Evolutionary conservation across 2,797 vertebrate species (phyloP).

Genomic region (Enoplosus armatus): DNA sequence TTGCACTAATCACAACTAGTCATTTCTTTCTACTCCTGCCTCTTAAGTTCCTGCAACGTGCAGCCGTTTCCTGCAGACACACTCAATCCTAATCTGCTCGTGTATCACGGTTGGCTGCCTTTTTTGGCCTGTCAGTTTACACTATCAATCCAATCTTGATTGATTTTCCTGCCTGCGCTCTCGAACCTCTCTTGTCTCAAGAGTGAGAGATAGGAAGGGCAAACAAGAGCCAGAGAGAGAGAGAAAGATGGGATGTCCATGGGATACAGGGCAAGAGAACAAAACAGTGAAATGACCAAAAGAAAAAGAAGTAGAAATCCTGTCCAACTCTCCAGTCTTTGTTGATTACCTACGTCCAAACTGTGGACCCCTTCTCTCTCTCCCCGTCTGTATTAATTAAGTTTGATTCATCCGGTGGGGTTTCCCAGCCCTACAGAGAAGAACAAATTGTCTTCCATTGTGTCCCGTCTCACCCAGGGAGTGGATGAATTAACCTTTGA

Average conservation of each 20-base stretch:
- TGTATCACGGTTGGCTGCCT: conserved; percentile 70
- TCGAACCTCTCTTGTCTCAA: conserved; percentile 62
- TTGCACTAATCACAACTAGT: conserved; percentile 2
- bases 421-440: conserved; percentile 49
- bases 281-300: conserved; percentile 13
- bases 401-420: conserved; percentile 46
- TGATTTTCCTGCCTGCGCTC: conserved; percentile 71
- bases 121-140: conserved; percentile 74
- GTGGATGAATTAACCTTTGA: conserved; percentile 75
- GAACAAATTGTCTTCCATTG: conserved; percentile 74
- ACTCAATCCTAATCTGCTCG: conserved; percentile 65
- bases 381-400: conserved; percentile 63
- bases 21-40: neutral
- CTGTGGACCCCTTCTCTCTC: conserved; percentile 18
- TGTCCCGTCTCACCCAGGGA: conserved; percentile 62
- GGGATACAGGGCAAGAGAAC: conserved; percentile 20
- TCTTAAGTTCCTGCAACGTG: conserved; percentile 15
- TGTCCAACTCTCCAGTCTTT: conserved; percentile 33
- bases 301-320: conserved; percentile 12
- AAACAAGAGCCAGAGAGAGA: conserved; percentile 43
- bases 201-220: conserved; percentile 56
- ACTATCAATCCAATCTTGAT: conserved; percentile 76
- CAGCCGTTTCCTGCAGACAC: conserved; percentile 46
- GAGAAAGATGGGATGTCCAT: conserved; percentile 6
- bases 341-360: conserved; percentile 48